phyloP scores from a whole-genome alignment of 1,140 invertebrate species.

The Batillaria attramentaria region DNA sequence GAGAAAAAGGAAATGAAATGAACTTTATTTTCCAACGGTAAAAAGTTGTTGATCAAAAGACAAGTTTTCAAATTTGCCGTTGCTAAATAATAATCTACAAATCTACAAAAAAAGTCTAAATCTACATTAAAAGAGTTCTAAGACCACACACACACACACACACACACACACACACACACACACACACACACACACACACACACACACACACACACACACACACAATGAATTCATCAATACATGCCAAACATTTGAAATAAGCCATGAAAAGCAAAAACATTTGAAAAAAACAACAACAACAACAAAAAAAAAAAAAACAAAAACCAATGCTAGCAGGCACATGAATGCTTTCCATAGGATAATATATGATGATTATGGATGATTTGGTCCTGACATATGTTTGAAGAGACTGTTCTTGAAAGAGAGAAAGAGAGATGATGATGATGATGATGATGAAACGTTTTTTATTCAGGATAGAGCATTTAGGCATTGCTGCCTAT shows the following conservation, averaged over 20 bases:
- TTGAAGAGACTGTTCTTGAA: too few relatives aligned
- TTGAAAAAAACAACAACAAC: neutral
- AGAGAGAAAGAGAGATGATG: too few relatives aligned
- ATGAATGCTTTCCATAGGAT: neutral
- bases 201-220: neutral
- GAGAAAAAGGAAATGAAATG: neutral
- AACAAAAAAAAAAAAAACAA: neutral
- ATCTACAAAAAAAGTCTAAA: neutral
- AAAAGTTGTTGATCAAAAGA: too few relatives aligned
- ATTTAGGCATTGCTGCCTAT: too few relatives aligned
- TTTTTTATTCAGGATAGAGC: too few relatives aligned
- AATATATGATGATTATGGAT: neutral
- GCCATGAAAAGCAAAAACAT: too few relatives aligned
- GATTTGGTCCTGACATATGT: neutral
- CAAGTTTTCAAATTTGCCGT: neutral
- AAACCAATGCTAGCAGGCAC: neutral
- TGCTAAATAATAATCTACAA: neutral
- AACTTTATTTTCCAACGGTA: too few relatives aligned
- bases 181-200: neutral
- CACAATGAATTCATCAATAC: too few relatives aligned
- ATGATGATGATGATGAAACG: too few relatives aligned
- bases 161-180: neutral
- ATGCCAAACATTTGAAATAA: too few relatives aligned
- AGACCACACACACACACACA: neutral
- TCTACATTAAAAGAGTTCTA: neutral